Conservation (phyloP, 2,888 invertebrate genomes). For the Ditylenchus weischeri region DNA sequence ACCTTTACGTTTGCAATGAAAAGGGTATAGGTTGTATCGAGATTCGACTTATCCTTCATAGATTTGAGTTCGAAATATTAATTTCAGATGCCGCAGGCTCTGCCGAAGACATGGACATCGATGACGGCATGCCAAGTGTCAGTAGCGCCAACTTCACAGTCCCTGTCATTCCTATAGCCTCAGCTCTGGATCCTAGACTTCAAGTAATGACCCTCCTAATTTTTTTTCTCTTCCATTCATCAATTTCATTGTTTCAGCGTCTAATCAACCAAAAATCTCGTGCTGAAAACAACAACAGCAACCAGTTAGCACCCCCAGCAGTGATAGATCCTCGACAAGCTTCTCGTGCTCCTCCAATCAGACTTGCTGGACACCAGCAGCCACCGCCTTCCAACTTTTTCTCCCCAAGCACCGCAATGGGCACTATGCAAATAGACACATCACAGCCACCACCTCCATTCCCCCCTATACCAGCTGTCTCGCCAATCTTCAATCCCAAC, state of each 20-base stretch:
- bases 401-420: slow-evolving; percentile 7
- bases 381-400: neutral
- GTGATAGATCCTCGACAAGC: slow-evolving; percentile 15
- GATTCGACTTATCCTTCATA: neutral
- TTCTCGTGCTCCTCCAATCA: slow-evolving; percentile 7
- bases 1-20: no score
- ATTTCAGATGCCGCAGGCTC: slow-evolving; percentile 17
- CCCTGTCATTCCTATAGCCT: slow-evolving; percentile 10
- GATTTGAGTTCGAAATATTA: slow-evolving; percentile 20
- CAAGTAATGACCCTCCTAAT: slow-evolving; percentile 8
- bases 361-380: neutral
- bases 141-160: slow-evolving; percentile 9
- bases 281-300: no score
- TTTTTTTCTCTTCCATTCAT: no score
- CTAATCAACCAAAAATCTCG: slow-evolving; percentile 1
- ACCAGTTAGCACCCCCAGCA: neutral
- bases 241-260: neutral
- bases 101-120: slow-evolving; percentile 47
- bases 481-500: slow-evolving; percentile 12
- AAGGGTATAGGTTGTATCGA: no score
- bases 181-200: slow-evolving; percentile 18
- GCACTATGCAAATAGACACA: slow-evolving; percentile 12
- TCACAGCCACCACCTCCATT: slow-evolving; percentile 12
- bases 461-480: slow-evolving; percentile 1
- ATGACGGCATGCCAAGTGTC: slow-evolving; percentile 35